Conservation (phyloP, 2,888 invertebrate genomes). For the Hypsopygia costalis region DNA sequence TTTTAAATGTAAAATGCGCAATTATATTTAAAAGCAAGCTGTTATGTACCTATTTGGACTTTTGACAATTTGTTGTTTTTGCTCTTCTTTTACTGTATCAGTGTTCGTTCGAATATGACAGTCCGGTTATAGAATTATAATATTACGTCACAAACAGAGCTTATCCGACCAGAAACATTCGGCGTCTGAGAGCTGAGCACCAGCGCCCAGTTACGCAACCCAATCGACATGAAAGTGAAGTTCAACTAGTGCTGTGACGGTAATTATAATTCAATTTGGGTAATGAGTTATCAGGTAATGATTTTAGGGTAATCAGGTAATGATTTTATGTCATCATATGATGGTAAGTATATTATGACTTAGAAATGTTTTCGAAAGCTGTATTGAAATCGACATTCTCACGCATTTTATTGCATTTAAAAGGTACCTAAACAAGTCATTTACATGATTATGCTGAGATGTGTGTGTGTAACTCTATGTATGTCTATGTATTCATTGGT, state of each 20-base stretch:
- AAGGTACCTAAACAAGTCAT: too few species aligned
- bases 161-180: not conserved
- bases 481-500: too few species aligned
- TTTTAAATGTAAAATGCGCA: too few species aligned
- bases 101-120: not conserved
- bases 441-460: too few species aligned
- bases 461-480: too few species aligned
- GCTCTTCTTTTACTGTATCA: not conserved
- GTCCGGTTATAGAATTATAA: conserved; percentile 4
- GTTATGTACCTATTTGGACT: too few species aligned
- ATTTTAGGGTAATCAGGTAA: not conserved
- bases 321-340: conserved; percentile 3
- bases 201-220: conserved; percentile 4
- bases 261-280: conserved; percentile 4
- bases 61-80: too few species aligned
- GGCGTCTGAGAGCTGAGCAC: not conserved
- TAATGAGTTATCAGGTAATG: conserved; percentile 7
- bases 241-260: conserved; percentile 3
- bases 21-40: too few species aligned
- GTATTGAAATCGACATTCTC: too few species aligned
- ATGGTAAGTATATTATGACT: not conserved
- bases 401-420: too few species aligned
- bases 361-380: not conserved
- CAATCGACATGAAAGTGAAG: conserved; percentile 4
- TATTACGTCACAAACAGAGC: conserved; percentile 5